These are phyloP conservation scores for Arion vulgaris DNA, from an alignment of 1,140 invertebrate genomes.

Conservation along the genomic window DNA sequence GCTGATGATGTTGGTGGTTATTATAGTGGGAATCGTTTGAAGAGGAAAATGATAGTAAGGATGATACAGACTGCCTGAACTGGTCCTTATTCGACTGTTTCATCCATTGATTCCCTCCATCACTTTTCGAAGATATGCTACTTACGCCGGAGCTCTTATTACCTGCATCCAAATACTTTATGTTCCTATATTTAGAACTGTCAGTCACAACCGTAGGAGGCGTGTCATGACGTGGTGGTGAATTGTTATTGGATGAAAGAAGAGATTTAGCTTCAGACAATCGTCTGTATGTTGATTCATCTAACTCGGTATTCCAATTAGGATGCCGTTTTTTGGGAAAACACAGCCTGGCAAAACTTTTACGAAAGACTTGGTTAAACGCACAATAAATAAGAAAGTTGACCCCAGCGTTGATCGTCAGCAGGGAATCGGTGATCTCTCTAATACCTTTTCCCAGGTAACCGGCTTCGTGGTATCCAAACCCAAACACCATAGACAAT, in stretches of 20 bases:
- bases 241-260: constrained; percentile 20
- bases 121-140: neutral
- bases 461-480: constrained; percentile 69
- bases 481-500: constrained; percentile 73
- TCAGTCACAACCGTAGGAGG: neutral
- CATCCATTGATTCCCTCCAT: neutral
- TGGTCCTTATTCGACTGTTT: neutral
- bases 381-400: constrained; percentile 86
- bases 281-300: constrained; percentile 50
- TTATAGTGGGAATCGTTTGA: neutral
- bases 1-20: neutral
- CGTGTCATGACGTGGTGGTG: neutral
- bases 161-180: no score
- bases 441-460: constrained; percentile 76
- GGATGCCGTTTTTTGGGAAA: constrained; percentile 37
- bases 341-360: constrained; percentile 56
- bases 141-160: neutral
- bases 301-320: constrained; percentile 44
- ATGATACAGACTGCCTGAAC: neutral
- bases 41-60: neutral
- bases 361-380: constrained; percentile 83
- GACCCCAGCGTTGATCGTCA: constrained; percentile 81
- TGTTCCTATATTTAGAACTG: neutral
- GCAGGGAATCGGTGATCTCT: constrained; percentile 83
- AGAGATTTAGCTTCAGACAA: constrained; percentile 42